Evolutionary conservation across 2,797 vertebrate species (phyloP), one percentile per base, ranked within the genome.

Genomic region (Rhinophrynus dorsalis): DNA sequence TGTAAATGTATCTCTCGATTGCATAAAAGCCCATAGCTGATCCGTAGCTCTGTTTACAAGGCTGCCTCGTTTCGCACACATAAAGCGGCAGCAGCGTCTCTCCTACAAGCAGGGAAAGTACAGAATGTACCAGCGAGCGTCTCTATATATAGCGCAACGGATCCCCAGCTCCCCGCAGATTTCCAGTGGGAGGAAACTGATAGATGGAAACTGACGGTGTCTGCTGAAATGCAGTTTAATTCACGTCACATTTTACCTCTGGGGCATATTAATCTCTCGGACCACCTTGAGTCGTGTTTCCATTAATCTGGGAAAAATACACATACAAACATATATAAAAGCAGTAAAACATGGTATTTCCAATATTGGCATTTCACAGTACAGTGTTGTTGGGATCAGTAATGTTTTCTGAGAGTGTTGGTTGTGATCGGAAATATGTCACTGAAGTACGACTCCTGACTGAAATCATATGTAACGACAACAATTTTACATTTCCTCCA

Each of bases 191-290:
- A 66, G 69, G 55, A 73, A 67, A 73, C 60, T 73, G 70, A 73
- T 73, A 65, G 70, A 73, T 73, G 55, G 70, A 52, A 67, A 60
- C 54, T 54, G 70, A 73, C 56, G 62, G 54, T 59, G 70, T 45
- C 55, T 60, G 55, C 70, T 54, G 62, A 62, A 73, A 73, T 73
- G 70, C 55, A 73, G 67, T 73, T 73, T 60, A 60, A 73, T 73
- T 73, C 62, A 45, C 47, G 60, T 73, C 62, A 54, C 70, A 67
- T 67, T 55, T 44, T 35, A 67, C 62, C 62, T 66, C 55, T 7
- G 35, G 62, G 69, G 33, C 15, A 35, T 27, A 52, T 67, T 67
- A 44, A 52, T 60, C 37, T 18, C 30, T 30, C 10, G 30, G 55
- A 45, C 62, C 70, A 58, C 70, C 70, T 66, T 47, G 55, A 51